Conservation (phyloP, 1,140 invertebrate species). For the Chironomus striatipennis region DNA sequence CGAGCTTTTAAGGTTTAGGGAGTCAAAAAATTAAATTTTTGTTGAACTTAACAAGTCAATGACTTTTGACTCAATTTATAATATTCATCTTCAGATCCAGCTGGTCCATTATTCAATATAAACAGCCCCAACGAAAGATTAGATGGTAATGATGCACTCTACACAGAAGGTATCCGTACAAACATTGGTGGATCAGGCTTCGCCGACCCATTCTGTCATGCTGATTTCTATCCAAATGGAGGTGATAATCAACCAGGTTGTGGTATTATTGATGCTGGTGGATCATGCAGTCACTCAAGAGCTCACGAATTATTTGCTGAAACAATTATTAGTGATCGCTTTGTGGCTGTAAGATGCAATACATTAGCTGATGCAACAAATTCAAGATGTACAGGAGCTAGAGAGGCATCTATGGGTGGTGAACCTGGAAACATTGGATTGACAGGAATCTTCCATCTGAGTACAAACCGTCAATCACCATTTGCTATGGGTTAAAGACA, state of each 20-base stretch:
- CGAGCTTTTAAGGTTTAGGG: too few relatives aligned
- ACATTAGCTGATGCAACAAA: not conserved
- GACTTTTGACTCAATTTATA: too few relatives aligned
- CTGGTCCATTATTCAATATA: conserved; percentile 38
- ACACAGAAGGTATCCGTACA: conserved; percentile 47
- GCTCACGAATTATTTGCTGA: not conserved
- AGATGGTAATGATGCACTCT: conserved; percentile 39
- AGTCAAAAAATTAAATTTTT: too few relatives aligned
- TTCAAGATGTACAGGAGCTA: not conserved
- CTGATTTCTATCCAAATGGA: conserved; percentile 49
- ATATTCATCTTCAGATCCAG: conserved; percentile 41
- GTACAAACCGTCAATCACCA: not conserved
- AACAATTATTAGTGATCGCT: not conserved
- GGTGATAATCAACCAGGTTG: conserved; percentile 46
- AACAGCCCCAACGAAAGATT: conserved; percentile 35
- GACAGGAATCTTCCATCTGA: not conserved
- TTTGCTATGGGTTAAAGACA: not conserved
- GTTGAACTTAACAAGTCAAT: too few relatives aligned
- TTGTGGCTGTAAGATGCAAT: not conserved
- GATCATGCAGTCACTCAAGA: conserved; percentile 8
- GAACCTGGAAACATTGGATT: not conserved
- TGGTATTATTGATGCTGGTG: conserved; percentile 29
- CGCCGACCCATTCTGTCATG: conserved; percentile 40
- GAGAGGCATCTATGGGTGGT: not conserved
- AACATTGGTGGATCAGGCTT: conserved; percentile 45